Evolutionary conservation across 2,888 invertebrate species (phyloP), one percentile per base, ranked within the genome.

Genomic region (Myathropa florea): DNA sequence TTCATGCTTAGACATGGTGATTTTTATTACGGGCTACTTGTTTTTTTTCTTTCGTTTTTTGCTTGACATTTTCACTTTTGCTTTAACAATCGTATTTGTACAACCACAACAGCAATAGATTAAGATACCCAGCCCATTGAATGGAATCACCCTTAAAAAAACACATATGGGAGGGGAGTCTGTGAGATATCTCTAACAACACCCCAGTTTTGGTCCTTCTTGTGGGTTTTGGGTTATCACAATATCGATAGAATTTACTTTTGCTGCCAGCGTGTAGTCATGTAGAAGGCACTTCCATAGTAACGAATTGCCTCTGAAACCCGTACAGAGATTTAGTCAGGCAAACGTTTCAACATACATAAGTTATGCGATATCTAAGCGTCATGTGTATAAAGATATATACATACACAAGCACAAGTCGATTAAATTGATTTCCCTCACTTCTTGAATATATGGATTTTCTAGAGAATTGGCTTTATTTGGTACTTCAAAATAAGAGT

Each of bases 101-200:
- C 68, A 78, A 73, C 76, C 76, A 71, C 60, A 76, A 61, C 73
- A 83, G 78, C 63, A 83, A 68, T 78, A 83, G 78, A 78, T 83
- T 72, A 71, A 82, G 77, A 72, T 63, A 64, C 67, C 63, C 73
- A 64, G 78, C 46, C 68, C 72, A 68, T 73, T 73, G 78, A 63
- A 67, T 33, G 55, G 57, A 63, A 68, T 68, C 57, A 73, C 36
- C 65, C 71, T 26, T 21, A 0, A 72, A 71, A 72, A 53, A 63
- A 36, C 18, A 10, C 30, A 21, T 18, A 64, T 57, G 70, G 70
- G 60, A 64, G 76, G 59, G 39, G 64, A 46, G 59, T 57, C 76
- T 59, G 70, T 7, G 57, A 63, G 75, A 81, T 75, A 81, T 36
- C 63, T 71, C 12, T 26, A 30, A 61, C 39, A 82, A 65, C 71